Evolutionary conservation across 2,113 vertebrate species (phyloP).

Genomic region (Nanorana parkeri): DNA sequence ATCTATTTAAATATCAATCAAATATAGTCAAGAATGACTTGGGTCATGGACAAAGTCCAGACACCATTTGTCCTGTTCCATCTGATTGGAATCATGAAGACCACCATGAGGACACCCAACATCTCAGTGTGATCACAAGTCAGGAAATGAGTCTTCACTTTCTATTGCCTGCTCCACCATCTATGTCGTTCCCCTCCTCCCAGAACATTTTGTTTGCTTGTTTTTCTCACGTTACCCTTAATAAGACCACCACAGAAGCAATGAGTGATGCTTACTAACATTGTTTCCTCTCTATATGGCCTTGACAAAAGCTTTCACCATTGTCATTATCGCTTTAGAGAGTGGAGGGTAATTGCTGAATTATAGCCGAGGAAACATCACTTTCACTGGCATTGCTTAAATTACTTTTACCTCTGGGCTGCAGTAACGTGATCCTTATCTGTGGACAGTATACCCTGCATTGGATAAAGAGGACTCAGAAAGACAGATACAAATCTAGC

Average conservation of each 20-base stretch:
- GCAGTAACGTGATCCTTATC: conserved; percentile 49
- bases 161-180: conserved; percentile 26
- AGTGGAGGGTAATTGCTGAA: conserved; percentile 50
- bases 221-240: conserved; percentile 54
- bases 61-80: too few relatives aligned
- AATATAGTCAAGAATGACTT: too few relatives aligned
- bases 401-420: conserved; percentile 53
- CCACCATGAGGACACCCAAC: conserved; percentile 12
- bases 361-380: conserved; percentile 54
- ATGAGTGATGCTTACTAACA: conserved; percentile 53
- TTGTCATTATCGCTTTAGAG: conserved; percentile 47
- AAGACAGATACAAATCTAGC: conserved; percentile 29
- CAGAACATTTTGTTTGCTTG: conserved; percentile 56
- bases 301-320: conserved; percentile 57
- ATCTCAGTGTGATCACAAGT: background rate
- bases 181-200: conserved; percentile 12
- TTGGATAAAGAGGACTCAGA: conserved; percentile 37
- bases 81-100: background rate
- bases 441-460: conserved; percentile 32
- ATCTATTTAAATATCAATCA: too few relatives aligned
- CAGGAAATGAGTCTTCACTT: conserved; percentile 14
- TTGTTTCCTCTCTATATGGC: conserved; percentile 40
- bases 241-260: conserved; percentile 55
- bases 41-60: too few relatives aligned
- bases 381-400: conserved; percentile 57